These are phyloP conservation scores for Pseudomyrmex cubaensis DNA, from an alignment of 1,140 invertebrate genomes.

Conservation along the genomic window DNA sequence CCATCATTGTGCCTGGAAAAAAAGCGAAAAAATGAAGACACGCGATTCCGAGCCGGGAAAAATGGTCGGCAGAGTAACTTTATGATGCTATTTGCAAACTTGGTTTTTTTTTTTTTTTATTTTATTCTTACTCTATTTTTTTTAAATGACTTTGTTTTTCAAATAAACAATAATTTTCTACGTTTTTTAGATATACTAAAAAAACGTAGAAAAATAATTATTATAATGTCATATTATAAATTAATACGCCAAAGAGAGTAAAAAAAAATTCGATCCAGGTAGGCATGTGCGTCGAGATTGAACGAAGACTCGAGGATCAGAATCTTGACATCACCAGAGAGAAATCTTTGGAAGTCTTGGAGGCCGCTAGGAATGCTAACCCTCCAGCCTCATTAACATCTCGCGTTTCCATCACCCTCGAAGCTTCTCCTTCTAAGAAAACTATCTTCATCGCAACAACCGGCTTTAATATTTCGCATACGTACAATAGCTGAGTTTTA, in stretches of 20 bases:
- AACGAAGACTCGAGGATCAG: constrained; percentile 76
- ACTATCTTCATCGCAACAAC: constrained; percentile 79
- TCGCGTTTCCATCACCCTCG: constrained; percentile 81
- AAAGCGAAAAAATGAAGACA: constrained; percentile 31
- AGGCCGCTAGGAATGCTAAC: constrained; percentile 84
- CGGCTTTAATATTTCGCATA: constrained; percentile 60
- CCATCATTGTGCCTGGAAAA: constrained; percentile 58
- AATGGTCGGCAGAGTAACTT: neutral
- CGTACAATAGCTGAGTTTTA: neutral
- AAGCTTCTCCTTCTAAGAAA: constrained; percentile 76
- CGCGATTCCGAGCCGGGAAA: constrained; percentile 2
- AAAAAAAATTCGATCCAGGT: constrained; percentile 9
- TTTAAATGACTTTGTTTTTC: no score
- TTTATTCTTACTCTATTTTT: no score
- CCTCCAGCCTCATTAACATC: constrained; percentile 86
- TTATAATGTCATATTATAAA: neutral
- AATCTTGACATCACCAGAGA: constrained; percentile 82
- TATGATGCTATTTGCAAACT: neutral
- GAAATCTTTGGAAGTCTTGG: constrained; percentile 85
- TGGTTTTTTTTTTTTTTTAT: constrained; percentile 6
- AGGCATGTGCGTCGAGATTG: constrained; percentile 77
- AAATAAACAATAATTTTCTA: no score
- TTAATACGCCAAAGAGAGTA: neutral
- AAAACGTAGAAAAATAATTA: neutral
- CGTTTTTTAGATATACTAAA: no score